Conservation (phyloP, 2,797 vertebrate species). For the Columba guinea region DNA sequence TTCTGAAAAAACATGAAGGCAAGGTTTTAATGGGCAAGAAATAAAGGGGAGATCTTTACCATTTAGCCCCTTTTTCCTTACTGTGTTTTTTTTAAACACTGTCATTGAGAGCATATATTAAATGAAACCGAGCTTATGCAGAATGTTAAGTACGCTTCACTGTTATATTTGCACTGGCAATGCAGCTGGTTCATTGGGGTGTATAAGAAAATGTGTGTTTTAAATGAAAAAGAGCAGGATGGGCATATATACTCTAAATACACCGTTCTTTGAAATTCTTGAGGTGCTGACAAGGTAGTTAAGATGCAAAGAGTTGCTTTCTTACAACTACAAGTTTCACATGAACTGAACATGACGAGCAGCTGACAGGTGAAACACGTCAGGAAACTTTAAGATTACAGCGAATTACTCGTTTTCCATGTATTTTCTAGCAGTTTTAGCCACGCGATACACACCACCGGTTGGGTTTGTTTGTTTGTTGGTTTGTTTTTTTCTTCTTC, state of each 20-base stretch:
- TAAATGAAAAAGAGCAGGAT: neutral
- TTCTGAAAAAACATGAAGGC: neutral
- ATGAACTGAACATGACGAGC: accelerated
- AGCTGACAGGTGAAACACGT: neutral
- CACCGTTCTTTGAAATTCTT: neutral
- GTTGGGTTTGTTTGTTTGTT: no score
- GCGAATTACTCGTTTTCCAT: accelerated
- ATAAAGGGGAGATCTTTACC: neutral
- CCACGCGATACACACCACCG: accelerated
- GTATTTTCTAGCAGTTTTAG: neutral
- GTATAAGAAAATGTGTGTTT: accelerated
- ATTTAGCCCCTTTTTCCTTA: neutral
- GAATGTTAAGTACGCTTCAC: neutral
- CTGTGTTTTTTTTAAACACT: neutral
- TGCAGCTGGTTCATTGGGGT: neutral
- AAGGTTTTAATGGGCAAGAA: neutral
- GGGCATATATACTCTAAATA: neutral
- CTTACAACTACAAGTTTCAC: neutral
- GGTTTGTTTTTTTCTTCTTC: no score
- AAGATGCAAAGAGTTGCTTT: neutral
- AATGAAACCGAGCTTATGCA: neutral
- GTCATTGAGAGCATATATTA: neutral
- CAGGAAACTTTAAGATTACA: no score
- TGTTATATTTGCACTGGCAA: neutral
- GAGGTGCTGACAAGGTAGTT: neutral